Evolutionary conservation across 2,113 vertebrate species (phyloP).

Genomic region (Psilopsiagon aymara): DNA sequence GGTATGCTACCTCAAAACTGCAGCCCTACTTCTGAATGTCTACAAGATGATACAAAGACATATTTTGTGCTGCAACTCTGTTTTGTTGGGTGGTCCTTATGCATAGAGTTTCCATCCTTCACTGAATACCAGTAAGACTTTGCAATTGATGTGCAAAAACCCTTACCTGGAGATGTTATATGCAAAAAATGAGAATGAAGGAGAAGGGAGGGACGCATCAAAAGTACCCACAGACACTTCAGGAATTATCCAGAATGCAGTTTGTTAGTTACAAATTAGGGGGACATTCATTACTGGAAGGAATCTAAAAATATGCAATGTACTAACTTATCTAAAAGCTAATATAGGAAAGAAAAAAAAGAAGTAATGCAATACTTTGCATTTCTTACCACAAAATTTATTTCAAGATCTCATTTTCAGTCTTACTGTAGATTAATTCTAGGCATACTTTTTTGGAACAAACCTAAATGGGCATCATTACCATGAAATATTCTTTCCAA

Average conservation of each 20-base stretch:
- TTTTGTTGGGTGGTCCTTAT: accelerated
- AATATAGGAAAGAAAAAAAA: accelerated
- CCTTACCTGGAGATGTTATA: accelerated
- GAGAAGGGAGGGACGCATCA: not conserved
- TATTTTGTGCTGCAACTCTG: not conserved
- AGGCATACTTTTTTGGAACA: not conserved
- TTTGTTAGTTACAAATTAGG: not conserved
- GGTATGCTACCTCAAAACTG: not conserved
- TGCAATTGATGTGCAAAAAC: not conserved
- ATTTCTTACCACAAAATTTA: not conserved
- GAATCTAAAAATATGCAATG: not conserved
- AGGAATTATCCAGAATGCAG: not conserved
- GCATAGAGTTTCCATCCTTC: not conserved
- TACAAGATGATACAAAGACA: not conserved
- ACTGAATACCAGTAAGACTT: not conserved
- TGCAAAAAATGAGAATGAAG: not conserved
- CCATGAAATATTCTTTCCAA: not conserved
- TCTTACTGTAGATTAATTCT: not conserved
- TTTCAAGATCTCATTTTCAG: slow-evolving; percentile 31
- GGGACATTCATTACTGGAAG: not conserved
- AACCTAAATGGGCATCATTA: not conserved
- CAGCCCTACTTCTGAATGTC: not conserved
- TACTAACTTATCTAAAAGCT: not conserved
- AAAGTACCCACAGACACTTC: not conserved
- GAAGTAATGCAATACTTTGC: not conserved